These are phyloP conservation scores for Sarcophilus harrisii DNA, from an alignment of 2,797 vertebrate genomes.

Conservation along the genomic window DNA sequence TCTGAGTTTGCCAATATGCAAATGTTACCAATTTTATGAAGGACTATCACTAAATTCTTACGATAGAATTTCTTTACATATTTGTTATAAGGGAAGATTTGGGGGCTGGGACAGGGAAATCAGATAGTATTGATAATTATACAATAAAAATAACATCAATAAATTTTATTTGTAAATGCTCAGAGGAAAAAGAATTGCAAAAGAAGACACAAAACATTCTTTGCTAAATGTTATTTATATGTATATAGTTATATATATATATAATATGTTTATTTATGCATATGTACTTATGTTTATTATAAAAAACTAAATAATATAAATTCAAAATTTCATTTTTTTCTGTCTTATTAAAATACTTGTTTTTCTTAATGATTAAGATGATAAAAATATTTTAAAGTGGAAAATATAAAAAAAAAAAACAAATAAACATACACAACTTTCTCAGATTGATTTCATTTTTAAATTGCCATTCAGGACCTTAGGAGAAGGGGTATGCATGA, in stretches of 20 bases:
- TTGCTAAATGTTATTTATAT: not conserved
- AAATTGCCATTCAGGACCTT: not conserved
- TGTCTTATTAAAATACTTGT: not conserved
- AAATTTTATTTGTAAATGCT: not conserved
- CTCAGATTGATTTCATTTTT: not conserved
- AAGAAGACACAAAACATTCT: not conserved
- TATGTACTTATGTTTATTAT: not conserved
- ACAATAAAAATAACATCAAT: not conserved
- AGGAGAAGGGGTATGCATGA: too few relatives aligned
- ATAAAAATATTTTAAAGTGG: not conserved
- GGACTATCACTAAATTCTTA: not conserved
- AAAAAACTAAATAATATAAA: not conserved
- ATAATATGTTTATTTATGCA: not conserved
- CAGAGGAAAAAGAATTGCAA: not conserved
- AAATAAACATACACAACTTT: not conserved
- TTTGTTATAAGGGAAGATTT: not conserved
- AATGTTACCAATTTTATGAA: not conserved
- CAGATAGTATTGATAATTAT: not conserved
- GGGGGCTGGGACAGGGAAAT: not conserved
- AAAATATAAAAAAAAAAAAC: not conserved
- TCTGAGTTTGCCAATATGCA: not conserved
- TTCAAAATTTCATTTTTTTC: not conserved
- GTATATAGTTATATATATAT: too few relatives aligned
- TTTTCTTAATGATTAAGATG: not conserved
- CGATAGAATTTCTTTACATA: not conserved